These are phyloP conservation scores for Pheosia tremula DNA, from an alignment of 2,888 invertebrate species.

Conservation along the genomic window DNA sequence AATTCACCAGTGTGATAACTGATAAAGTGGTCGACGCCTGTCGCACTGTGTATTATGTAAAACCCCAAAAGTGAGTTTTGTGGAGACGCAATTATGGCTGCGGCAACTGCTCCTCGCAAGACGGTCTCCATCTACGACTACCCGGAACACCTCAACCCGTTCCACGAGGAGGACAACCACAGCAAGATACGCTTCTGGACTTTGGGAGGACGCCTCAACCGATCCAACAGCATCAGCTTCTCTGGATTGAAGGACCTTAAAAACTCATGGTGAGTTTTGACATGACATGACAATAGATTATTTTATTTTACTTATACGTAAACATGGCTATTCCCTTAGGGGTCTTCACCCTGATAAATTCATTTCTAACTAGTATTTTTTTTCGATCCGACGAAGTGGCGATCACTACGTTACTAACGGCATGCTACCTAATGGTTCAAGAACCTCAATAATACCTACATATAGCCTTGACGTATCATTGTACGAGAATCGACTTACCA, in stretches of 20 bases:
- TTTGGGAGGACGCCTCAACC: conserved; percentile 77
- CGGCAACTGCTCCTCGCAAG: conserved; percentile 75
- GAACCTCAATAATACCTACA: conserved; percentile 19
- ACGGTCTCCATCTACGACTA: conserved; percentile 87
- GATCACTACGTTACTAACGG: no score
- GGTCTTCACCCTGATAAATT: conserved; percentile 32
- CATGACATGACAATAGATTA: background rate
- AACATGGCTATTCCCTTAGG: conserved; percentile 9
- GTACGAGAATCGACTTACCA: conserved; percentile 8
- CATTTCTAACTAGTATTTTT: conserved; percentile 37
- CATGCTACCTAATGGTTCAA: conserved; percentile 34
- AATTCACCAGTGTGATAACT: conserved; percentile 76
- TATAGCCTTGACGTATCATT: conserved; percentile 12
- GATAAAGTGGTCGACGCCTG: conserved; percentile 78
- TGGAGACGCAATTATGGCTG: conserved; percentile 63
- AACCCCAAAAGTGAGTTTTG: conserved; percentile 56
- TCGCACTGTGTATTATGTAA: conserved; percentile 75
- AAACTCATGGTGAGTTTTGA: conserved; percentile 83
- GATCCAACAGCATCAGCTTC: conserved; percentile 86
- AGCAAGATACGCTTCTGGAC: conserved; percentile 86
- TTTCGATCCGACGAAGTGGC: conserved; percentile 45
- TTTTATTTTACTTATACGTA: conserved; percentile 13
- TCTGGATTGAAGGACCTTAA: conserved; percentile 82
- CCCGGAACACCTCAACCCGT: conserved; percentile 91
- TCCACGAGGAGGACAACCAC: conserved; percentile 88